phyloP scores from a whole-genome alignment of 2,113 vertebrate species.

The Colistium nudipinnis region DNA sequence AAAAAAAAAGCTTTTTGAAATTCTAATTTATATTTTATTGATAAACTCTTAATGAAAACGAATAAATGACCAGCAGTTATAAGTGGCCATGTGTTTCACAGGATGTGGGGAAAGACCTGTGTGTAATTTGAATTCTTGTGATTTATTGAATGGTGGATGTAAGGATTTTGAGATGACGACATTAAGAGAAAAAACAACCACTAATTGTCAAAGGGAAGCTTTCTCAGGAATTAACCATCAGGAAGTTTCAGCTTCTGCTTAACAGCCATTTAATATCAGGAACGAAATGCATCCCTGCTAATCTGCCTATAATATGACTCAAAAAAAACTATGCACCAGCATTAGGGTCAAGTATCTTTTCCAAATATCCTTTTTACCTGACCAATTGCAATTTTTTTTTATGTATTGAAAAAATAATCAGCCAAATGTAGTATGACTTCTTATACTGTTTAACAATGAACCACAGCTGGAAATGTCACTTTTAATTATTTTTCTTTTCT shows the following conservation, averaged over 20 bases:
- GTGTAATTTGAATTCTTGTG: neutral
- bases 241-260: conserved; percentile 8
- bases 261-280: conserved; percentile 6
- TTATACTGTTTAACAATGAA: too few relatives aligned
- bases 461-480: too few relatives aligned
- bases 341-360: neutral
- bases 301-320: neutral
- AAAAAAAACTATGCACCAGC: conserved; percentile 6
- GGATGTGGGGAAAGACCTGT: neutral
- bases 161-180: too few relatives aligned
- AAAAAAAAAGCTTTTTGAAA: neutral
- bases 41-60: conserved; percentile 7
- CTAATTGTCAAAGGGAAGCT: neutral
- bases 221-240: conserved; percentile 37
- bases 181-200: neutral
- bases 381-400: neutral
- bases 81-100: conserved; percentile 1
- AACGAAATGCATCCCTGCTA: neutral
- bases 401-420: too few relatives aligned
- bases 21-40: neutral
- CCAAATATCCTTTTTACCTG: neutral
- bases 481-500: too few relatives aligned
- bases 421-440: neutral
- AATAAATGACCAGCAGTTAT: conserved; percentile 23
- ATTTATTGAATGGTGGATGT: neutral